Evolutionary conservation across 2,113 vertebrate species (phyloP), one percentile per base, ranked within the genome.

Genomic region (Ranitomeya imitator): DNA sequence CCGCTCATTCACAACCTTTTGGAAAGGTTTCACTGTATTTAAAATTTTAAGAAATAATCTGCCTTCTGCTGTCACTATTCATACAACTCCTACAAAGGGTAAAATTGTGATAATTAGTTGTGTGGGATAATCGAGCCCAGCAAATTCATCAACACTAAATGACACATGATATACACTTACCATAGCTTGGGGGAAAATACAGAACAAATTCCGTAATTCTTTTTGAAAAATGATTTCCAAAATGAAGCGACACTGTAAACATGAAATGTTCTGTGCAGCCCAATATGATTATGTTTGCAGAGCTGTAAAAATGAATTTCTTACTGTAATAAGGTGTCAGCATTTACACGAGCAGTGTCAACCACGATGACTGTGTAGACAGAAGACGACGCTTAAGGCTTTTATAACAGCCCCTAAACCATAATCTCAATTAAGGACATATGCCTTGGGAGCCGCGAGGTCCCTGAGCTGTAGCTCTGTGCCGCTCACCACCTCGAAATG

Each of bases 401-500:
- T 91, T 88, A 90, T 60, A 86, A 52, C 77, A 83, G 77, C 59
- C 90, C 88, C 85, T 90, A 91, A 91, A 90, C 51, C 65, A 52
- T 85, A 86, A 85, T 90, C 90, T 90, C 90, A 88, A 87, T 73
- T 86, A 90, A 92, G 86, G 89, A 79, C 86, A 91, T 67, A 88
- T 87, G 89, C 87, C 0, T 0, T 91, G 87, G 89, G 90, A 92
- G 85, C 89, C 89, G 26, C 0, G 45, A 91, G 90, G 90, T 90
- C 88, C 80, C 59, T 0, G 0, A 91, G 83, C 86, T 91, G 77
- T 85, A 77, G 14, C 55, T 83, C 81, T 67, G 61, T 57, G 91
- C 59, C 90, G 90, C 90, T 67, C 89, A 85, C 90, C 87, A 91
- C 91, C 91, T 92, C 88, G 77, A 86, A 89, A 80, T 89, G 65